These are phyloP conservation scores for Drosophila buzzatii DNA, from an alignment of 2,888 invertebrate genomes.

Conservation along the genomic window DNA sequence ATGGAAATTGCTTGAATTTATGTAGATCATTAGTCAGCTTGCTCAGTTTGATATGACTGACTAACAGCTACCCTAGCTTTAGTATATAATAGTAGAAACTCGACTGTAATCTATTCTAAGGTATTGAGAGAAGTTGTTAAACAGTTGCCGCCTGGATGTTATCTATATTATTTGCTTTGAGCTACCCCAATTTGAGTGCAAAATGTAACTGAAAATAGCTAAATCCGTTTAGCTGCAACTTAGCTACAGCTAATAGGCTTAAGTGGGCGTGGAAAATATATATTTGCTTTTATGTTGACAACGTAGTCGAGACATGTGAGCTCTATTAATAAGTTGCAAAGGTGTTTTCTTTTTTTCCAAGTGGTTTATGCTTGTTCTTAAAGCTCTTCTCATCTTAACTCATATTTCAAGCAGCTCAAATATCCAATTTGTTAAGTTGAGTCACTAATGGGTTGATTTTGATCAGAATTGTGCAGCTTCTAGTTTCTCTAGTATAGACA, in stretches of 20 bases:
- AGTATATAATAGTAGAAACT: neutral
- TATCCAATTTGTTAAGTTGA: conserved; percentile 7
- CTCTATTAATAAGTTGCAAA: neutral
- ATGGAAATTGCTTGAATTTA: neutral
- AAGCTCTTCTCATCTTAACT: neutral
- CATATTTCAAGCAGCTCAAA: conserved; percentile 9
- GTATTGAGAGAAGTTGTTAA: neutral
- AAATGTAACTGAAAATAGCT: neutral
- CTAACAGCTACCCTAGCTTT: neutral
- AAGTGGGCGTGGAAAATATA: neutral
- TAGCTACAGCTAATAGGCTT: neutral
- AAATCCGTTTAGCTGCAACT: neutral
- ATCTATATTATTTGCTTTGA: neutral
- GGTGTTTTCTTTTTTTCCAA: neutral
- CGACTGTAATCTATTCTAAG: neutral
- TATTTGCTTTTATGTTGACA: neutral
- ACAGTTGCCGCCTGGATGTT: neutral
- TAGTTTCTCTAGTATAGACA: neutral
- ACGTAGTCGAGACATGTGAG: neutral
- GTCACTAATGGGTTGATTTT: neutral
- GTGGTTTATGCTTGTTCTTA: too few relatives aligned
- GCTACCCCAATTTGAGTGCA: neutral
- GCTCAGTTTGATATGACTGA: neutral
- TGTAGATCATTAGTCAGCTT: neutral
- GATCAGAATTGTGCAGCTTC: neutral